A percentile compares a stretch with the other conserved stretches of the same genome.
These are phyloP conservation scores for Paramormyrops hopkinsi DNA, from an alignment of 2,797 vertebrate species.

Conservation along the genomic window DNA sequence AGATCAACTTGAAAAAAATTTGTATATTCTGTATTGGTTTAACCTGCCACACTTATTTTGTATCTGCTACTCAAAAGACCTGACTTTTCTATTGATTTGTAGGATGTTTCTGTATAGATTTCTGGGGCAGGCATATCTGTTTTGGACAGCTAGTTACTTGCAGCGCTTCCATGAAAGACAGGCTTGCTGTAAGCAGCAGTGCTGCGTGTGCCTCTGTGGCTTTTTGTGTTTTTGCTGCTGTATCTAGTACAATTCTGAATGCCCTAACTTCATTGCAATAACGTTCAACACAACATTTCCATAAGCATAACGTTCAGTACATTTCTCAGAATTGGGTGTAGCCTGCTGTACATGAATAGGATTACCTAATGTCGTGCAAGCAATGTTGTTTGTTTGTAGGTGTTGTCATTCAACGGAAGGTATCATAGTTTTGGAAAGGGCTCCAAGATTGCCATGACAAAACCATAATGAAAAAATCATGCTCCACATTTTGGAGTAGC, in stretches of 20 bases:
- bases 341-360: background rate
- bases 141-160: background rate
- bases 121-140: background rate
- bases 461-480: background rate
- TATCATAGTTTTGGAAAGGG: background rate
- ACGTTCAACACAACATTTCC: background rate
- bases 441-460: background rate
- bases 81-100: constrained; percentile 13
- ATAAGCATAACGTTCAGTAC: background rate
- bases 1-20: background rate
- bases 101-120: background rate
- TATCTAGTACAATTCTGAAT: background rate
- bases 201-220: background rate
- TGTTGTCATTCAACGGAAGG: background rate
- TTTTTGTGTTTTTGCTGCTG: background rate
- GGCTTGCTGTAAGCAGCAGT: background rate
- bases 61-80: background rate
- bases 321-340: background rate
- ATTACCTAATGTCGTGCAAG: background rate
- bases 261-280: background rate
- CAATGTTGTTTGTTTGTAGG: background rate
- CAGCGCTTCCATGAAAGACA: background rate
- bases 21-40: background rate
- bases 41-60: background rate
- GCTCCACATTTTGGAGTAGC: background rate